Percentiles rank a stretch among this genome's conserved stretches.
Conservation (phyloP, 2,888 invertebrate genomes). For the Chrysolina oricalcia region DNA sequence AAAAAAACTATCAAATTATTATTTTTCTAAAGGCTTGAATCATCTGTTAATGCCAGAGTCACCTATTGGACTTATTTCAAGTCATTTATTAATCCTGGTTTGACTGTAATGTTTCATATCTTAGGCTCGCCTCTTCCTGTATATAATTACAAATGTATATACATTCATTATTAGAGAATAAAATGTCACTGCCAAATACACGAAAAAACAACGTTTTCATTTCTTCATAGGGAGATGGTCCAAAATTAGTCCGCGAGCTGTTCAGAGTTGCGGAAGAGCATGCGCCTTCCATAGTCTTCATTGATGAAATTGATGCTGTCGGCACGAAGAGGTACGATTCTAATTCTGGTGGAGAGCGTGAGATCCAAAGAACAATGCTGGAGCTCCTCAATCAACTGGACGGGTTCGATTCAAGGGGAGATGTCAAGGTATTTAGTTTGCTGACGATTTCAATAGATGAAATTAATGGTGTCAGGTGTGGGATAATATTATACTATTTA, state of each 20-base stretch:
- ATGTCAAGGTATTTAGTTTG: slow-evolving; percentile 85
- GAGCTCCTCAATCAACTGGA: slow-evolving; percentile 98
- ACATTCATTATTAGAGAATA: too few relatives aligned
- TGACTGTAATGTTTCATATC: too few relatives aligned
- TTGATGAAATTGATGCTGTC: slow-evolving; percentile 99
- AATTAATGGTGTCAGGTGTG: slow-evolving; percentile 7
- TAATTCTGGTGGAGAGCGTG: slow-evolving; percentile 98
- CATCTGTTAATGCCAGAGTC: too few relatives aligned
- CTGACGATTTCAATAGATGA: slow-evolving; percentile 3
- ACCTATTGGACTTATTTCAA: too few relatives aligned
- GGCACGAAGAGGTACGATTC: slow-evolving; percentile 99
- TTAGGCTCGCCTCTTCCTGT: too few relatives aligned
- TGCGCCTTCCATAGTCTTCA: slow-evolving; percentile 99
- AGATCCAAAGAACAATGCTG: slow-evolving; percentile 99
- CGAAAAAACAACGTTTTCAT: background rate
- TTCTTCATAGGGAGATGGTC: slow-evolving; percentile 90
- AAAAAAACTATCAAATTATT: too few relatives aligned
- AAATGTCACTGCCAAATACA: too few relatives aligned
- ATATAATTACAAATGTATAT: too few relatives aligned
- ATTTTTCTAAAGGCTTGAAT: too few relatives aligned
- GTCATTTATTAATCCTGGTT: too few relatives aligned
- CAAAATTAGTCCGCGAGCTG: slow-evolving; percentile 96
- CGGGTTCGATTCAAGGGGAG: slow-evolving; percentile 97
- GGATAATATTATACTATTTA: background rate
- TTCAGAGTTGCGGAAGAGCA: slow-evolving; percentile 99